phyloP scores from a whole-genome alignment of 2,888 invertebrate genomes.

The Leucozona laternaria region DNA sequence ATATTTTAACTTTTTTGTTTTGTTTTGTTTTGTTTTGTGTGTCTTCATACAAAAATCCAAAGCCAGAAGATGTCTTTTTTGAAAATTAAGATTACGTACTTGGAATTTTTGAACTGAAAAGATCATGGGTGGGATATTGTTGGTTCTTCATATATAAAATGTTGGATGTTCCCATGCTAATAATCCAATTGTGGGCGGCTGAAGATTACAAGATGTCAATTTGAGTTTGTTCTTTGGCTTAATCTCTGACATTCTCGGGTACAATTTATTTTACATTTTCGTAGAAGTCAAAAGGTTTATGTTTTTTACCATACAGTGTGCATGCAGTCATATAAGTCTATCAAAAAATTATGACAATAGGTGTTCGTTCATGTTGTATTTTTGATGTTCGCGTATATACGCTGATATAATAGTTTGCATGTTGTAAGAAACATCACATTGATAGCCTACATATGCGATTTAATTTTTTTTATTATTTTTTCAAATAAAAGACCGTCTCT shows the following conservation, averaged over 20 bases:
- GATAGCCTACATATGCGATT: too few species aligned
- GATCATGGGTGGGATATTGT: slow-evolving; percentile 35
- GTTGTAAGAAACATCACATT: too few species aligned
- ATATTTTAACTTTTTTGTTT: slow-evolving; percentile 56
- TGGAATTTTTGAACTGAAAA: slow-evolving; percentile 27
- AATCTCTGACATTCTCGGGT: slow-evolving; percentile 36
- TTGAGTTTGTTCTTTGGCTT: slow-evolving; percentile 10
- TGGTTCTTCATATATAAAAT: too few species aligned
- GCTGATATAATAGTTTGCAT: too few species aligned
- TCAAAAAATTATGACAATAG: too few species aligned
- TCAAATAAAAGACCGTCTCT: too few species aligned
- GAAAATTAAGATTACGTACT: slow-evolving; percentile 37
- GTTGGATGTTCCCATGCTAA: slow-evolving; percentile 11
- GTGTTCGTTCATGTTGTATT: too few species aligned
- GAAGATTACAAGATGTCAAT: slow-evolving; percentile 67
- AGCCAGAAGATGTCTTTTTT: slow-evolving; percentile 31
- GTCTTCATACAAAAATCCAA: too few species aligned
- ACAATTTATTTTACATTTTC: slow-evolving; percentile 37
- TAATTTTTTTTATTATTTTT: too few species aligned
- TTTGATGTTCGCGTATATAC: too few species aligned
- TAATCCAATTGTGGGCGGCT: slow-evolving; percentile 69
- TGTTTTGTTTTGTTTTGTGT: too few species aligned
- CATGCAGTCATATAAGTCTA: neutral
- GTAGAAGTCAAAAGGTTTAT: neutral
- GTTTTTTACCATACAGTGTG: neutral